Base-by-base conservation (phyloP, 2,888 invertebrate genomes). In the Phlogophora meticulosa region DNA sequence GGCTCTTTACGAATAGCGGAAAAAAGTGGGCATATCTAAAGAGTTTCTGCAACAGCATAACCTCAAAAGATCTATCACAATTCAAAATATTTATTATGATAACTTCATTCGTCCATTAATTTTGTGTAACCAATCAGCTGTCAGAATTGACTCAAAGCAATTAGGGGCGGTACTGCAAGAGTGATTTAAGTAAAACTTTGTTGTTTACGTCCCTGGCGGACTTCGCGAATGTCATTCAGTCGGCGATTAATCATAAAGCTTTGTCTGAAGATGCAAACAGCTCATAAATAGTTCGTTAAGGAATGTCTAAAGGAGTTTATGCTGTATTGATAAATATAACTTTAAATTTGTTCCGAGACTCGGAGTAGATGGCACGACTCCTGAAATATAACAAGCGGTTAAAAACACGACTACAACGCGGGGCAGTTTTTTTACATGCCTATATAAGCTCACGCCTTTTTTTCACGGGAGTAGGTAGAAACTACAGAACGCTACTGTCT, bases 181-280 rank as follows among this genome's bases (percentile, higher is more conserved):
- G 87, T 87, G 83, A 89, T 91, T 90, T 88, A 87, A 87, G 85
- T 84, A 85, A 88, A 91, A 92, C 85, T 92, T 92, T 87, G 85
- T 89, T 92, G 91, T 91, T 91, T 89, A 89, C 88, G 85, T 67
- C 76, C 36, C 59, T 61, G 71, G 75, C 80, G 79, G 84, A 88
- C 87, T 86, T 79, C 72, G 83, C 80, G 73, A 85, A 88, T 89
- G 89, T 89, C 89, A 89, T 89, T 87, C 79, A 65, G 62, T 58
- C 69, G 72, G 86, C 87, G 81, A 92, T 93, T 91, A 92, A 93
- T 93, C 92, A 91, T 73, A 69, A 72, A 76, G 85, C 84, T 86
- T 88, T 88, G 89, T 90, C 80, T 78, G 62, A 83, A 82, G 86
- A 88, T 89, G 87, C 90, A 89, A 91, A 90, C 83, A 85, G 75